Evolutionary conservation across 2,888 invertebrate species (phyloP), one percentile per base, ranked within the genome.

Genomic region (Amphipyra berbera): DNA sequence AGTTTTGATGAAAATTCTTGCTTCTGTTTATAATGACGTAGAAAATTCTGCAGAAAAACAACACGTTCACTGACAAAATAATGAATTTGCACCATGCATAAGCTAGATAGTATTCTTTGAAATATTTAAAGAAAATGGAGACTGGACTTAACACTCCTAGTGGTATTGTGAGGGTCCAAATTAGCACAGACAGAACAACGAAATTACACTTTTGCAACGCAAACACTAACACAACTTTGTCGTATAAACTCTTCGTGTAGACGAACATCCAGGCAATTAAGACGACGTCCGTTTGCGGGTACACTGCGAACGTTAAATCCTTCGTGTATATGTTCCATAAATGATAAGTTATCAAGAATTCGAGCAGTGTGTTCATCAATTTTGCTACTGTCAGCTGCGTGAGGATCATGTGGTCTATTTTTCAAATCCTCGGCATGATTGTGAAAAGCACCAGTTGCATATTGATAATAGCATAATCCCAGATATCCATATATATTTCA

Each of bases 191-290:
- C 0, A 84, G 53, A 0, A 80, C 1, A 0, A 73, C 9, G 3
- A 91, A 76, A 40, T 79, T 85, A 10, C 62, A 65, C 41, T 82
- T 82, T n/a, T 77, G 72, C 5, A 79, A 47, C 1, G 71, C 62
- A 35, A 89, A 90, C 44, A 90, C 92, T 2, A 85, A 45, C 1
- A 92, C 85, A 6, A 91, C 82, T 78, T 91, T 91, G 13, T 90
- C 85, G 67, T 91, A 92, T 7, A 93, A 67, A 55, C 90, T 88
- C 65, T 88, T 90, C 0, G 90, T 88, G 61, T 90, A 92, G 1
- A 91, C 61, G 41, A 89, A 89, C 90, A 91, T 93, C 84, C 90
- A 88, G 12, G 82, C 79, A 0, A 91, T 66, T 0, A 92, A 55
- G 0, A 84, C 86, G 0, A 84, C 79, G 40, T 93, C 93, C 0